phyloP scores from a whole-genome alignment of 2,113 vertebrate species.

The Malurus elegans region DNA sequence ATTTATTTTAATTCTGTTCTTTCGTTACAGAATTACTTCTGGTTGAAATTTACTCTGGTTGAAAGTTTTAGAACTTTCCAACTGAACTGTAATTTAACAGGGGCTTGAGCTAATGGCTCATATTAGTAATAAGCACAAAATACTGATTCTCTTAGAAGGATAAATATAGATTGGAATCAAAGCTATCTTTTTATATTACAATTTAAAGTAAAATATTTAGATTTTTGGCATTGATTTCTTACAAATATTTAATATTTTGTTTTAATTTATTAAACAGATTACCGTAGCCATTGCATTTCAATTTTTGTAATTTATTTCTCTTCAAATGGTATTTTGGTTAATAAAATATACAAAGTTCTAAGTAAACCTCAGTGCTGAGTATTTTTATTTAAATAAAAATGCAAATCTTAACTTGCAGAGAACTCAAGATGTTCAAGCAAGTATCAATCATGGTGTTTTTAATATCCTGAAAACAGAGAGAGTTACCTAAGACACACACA shows the following conservation, averaged over 20 bases:
- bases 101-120: background rate
- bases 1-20: background rate
- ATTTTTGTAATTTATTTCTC: conserved; percentile 19
- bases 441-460: background rate
- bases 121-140: background rate
- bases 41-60: background rate
- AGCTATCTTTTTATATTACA: background rate
- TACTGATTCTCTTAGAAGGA: background rate
- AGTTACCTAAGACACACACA: background rate
- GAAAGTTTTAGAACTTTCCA: background rate
- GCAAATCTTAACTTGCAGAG: background rate
- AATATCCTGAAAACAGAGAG: background rate
- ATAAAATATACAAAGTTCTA: background rate
- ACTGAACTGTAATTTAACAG: background rate
- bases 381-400: background rate
- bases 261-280: background rate
- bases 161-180: background rate
- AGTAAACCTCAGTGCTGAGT: background rate
- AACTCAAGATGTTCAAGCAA: background rate
- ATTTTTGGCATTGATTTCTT: background rate
- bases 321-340: background rate
- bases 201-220: background rate
- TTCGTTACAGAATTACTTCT: background rate
- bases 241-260: background rate
- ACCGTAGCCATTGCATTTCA: background rate